Evolutionary conservation across 2,113 vertebrate species (phyloP), one percentile per base, ranked within the genome.

Genomic region (Bubo bubo): DNA sequence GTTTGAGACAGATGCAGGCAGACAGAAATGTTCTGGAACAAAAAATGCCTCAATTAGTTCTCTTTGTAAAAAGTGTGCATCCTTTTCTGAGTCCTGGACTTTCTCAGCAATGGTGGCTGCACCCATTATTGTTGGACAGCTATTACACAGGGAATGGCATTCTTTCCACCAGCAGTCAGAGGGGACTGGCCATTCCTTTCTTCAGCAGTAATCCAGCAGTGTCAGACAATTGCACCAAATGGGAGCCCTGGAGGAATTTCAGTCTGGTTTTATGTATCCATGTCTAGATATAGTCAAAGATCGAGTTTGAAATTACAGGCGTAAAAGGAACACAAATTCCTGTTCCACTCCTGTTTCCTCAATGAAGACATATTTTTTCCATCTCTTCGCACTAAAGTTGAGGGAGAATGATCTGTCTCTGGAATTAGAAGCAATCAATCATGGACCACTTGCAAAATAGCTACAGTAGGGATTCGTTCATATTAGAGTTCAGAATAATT

Each of bases 151-250:
- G 55, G 47, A 77, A 77, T 86, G 79, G 28, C 90, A 94, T 97
- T 93, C 81, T 90, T 95, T 94, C 87, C 85, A 37, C 28, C 2
- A 5, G 26, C 85, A 59, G 87, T 97, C 95, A 95, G 59, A 76
- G 71, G 17, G 21, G 34, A 55, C 55, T 90, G 58, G 82, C 85
- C 79, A 77, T 96, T 96, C 81, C 92, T 80, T 90, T 79, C 75
- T 77, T 67, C 75, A 86, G 41, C 81, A 43, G 92, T 82, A 90
- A 94, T 76, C 47, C 17, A 3, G 1, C 35, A 15, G 23, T 20
- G 52, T 56, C 4, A 30, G 55, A 49, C 34, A 66, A 12, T 9
- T 63, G 45, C 64, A 53, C 58, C 23, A 16, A 45, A 20, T 6
- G 21, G 24, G 43, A 88, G 70, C 49, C 68, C 52, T 63, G 37